Conservation (phyloP, 2,888 invertebrate genomes). For the Thymelicus acteon region DNA sequence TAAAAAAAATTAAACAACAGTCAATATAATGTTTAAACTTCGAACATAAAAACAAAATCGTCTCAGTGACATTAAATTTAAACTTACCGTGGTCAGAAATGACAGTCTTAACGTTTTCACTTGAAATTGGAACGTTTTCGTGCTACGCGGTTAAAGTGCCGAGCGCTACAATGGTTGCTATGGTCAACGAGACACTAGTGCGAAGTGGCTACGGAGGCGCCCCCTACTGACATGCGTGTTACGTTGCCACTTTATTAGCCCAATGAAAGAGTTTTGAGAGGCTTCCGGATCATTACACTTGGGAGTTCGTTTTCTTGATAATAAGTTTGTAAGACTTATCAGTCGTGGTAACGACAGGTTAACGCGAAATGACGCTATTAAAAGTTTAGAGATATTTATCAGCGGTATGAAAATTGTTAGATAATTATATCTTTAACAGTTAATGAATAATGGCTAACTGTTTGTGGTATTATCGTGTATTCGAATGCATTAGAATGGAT, state of each 20-base stretch:
- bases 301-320: constrained; percentile 33
- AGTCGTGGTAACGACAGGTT: background rate
- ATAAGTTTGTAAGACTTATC: constrained; percentile 7
- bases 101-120: constrained; percentile 16
- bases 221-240: constrained; percentile 63
- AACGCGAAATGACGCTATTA: background rate
- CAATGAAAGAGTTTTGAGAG: constrained; percentile 38
- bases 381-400: too few species aligned
- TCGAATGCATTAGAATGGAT: too few species aligned
- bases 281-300: constrained; percentile 34
- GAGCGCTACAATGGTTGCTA: constrained; percentile 42
- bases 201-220: constrained; percentile 49
- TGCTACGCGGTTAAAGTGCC: constrained; percentile 33
- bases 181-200: constrained; percentile 52
- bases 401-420: too few species aligned
- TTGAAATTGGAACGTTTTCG: constrained; percentile 14
- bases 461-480: too few species aligned
- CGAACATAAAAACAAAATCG: background rate
- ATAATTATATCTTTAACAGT: too few species aligned
- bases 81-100: constrained; percentile 20
- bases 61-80: background rate
- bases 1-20: too few species aligned
- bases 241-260: constrained; percentile 51
- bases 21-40: background rate
- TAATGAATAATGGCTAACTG: too few species aligned